Evolutionary conservation across 2,888 invertebrate species (phyloP).

Genomic region (Tinea semifulvella): DNA sequence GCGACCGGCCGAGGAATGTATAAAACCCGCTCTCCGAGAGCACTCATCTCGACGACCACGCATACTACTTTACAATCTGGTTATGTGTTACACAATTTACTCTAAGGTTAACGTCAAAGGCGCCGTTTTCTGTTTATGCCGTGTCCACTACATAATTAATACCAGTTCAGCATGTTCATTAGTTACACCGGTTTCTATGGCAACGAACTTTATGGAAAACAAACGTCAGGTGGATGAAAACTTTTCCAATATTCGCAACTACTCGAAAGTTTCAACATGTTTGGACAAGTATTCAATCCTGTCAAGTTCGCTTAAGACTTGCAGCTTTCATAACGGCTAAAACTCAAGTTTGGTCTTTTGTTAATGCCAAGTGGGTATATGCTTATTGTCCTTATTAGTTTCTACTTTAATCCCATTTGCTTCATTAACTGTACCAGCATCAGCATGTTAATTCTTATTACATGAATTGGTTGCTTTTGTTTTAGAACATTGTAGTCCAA

Average conservation of each 20-base stretch:
- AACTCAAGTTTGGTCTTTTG: background rate
- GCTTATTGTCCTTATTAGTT: background rate
- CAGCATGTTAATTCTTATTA: too few species aligned
- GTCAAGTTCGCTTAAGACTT: too few species aligned
- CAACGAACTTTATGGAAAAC: slow-evolving; percentile 6
- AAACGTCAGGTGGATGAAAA: too few species aligned
- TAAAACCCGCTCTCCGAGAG: background rate
- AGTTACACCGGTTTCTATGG: slow-evolving; percentile 3
- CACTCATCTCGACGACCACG: slow-evolving; percentile 9
- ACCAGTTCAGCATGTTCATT: slow-evolving; percentile 6
- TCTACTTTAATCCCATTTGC: background rate
- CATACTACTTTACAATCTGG: background rate
- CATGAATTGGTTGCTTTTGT: too few species aligned
- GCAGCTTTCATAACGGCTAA: too few species aligned
- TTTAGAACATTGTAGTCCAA: too few species aligned
- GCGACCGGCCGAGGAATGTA: slow-evolving; percentile 4
- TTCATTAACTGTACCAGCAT: too few species aligned
- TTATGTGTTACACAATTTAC: slow-evolving; percentile 7
- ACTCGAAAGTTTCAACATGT: background rate
- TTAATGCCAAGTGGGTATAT: background rate
- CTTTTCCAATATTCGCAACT: background rate
- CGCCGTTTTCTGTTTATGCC: background rate
- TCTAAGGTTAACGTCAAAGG: background rate
- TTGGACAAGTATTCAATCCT: background rate
- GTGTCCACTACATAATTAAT: slow-evolving; percentile 3